Evolutionary conservation across 2,113 vertebrate genomes (phyloP), one percentile per base, ranked within the genome.

Genomic region (Holacanthus passer): DNA sequence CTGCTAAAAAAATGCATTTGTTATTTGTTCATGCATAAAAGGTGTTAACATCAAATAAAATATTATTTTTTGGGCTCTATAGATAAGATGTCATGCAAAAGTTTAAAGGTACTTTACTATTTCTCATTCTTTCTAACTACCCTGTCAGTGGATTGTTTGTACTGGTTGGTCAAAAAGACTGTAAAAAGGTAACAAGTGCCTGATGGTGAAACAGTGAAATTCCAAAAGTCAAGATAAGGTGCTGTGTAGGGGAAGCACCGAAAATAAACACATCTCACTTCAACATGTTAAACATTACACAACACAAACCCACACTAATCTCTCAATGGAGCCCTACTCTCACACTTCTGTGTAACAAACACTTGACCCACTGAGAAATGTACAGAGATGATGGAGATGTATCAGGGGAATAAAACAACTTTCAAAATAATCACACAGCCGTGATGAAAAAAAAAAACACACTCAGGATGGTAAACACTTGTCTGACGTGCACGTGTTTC

Each of bases 191-290:
- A 53, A 63, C 13, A 22, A 67, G 24, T 24, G 17, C 5, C 16
- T 56, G 29, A 16, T 22, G 41, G 22, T 39, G n/a, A 50, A 63
- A n/a, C 12, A 53, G 17, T 35, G 29, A 80, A 73, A 60, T 22
- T 68, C 20, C 48, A 84, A 84, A 79, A 53, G 73, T 75, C 69
- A 65, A 64, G 35, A 67, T 66, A 48, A 63, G 64, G 2, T 65
- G n/a, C 47, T 56, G 7, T 41, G 41, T 1, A 16, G 4, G 59
- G 50, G 43, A 72, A 79, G 71, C 62, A 35, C 58, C 63, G 52
- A 71, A 27, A 58, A 20, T 35, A 50, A 39, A 32, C 14, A 79
- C 24, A 58, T 53, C 31, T 29, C 13, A 63, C 9, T 17, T 17
- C 29, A 74, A 71, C 29, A 72, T 55, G 76, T 81, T 39, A 10